Evolutionary conservation across 1,140 invertebrate genomes (phyloP).

Genomic region (Bombus vancouverensis): DNA sequence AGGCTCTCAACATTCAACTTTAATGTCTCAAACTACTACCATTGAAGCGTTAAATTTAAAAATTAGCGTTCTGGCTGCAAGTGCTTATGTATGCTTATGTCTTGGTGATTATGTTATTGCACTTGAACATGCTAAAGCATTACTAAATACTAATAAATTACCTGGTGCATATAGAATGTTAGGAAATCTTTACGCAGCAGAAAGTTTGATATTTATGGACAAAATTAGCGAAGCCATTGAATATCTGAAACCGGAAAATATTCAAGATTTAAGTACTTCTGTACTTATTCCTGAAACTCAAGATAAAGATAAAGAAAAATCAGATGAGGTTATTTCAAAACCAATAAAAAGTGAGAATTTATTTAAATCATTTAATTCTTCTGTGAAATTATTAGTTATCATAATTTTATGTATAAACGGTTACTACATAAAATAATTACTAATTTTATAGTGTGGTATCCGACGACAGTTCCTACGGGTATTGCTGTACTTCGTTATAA

Average conservation of each 20-base stretch:
- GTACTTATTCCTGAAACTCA: conserved; percentile 74
- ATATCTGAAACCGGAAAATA: conserved; percentile 91
- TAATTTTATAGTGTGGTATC: conserved; percentile 85
- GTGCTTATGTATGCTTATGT: conserved; percentile 92
- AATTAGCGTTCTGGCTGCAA: conserved; percentile 89
- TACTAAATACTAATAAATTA: conserved; percentile 86
- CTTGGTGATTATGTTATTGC: conserved; percentile 93
- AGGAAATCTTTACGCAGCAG: conserved; percentile 94
- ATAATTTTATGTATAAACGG: conserved; percentile 7
- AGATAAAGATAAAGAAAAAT: conserved; percentile 77
- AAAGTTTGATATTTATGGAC: conserved; percentile 93
- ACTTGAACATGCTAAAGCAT: conserved; percentile 88
- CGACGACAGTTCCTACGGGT: conserved; percentile 86
- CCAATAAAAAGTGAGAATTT: conserved; percentile 75
- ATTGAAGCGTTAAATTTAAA: conserved; percentile 81
- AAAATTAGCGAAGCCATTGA: conserved; percentile 92
- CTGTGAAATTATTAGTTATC: not conserved
- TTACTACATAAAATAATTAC: not conserved
- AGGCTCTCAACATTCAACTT: conserved; percentile 68
- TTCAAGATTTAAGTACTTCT: conserved; percentile 84
- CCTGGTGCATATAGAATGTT: conserved; percentile 89
- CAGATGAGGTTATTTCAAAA: conserved; percentile 74
- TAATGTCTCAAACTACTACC: conserved; percentile 68
- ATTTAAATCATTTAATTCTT: conserved; percentile 18
- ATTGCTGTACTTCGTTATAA: conserved; percentile 90